Conservation (phyloP, 2,797 vertebrate species). For the Avahi laniger region DNA sequence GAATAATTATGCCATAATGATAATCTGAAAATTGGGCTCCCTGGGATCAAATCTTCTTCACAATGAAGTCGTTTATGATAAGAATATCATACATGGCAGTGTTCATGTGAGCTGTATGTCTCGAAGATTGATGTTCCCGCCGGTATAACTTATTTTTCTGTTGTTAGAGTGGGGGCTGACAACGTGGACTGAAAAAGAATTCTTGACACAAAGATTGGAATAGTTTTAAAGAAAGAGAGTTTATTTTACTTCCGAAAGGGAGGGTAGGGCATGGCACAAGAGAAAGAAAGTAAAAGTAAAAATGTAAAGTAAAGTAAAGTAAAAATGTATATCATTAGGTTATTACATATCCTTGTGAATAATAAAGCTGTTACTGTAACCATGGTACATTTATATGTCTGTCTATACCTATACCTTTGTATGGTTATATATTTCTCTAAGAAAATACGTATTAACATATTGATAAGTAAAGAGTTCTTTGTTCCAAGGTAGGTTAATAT, state of each 20-base stretch:
- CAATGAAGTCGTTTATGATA: neutral
- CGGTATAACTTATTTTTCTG: neutral
- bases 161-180: no score
- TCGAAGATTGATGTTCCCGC: neutral
- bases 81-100: neutral
- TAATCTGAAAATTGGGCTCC: neutral
- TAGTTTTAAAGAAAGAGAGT: no score
- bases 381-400: no score
- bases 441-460: neutral
- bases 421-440: neutral
- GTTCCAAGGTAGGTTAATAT: slow-evolving; percentile 48
- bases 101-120: neutral
- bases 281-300: neutral
- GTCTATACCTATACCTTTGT: neutral
- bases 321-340: neutral
- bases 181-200: no score
- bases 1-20: neutral
- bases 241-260: no score
- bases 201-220: no score
- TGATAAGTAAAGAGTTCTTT: slow-evolving; percentile 43
- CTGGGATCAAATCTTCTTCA: neutral
- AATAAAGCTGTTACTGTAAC: neutral
- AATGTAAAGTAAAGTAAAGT: neutral
- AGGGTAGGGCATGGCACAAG: no score
- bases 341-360: neutral